phyloP scores from a whole-genome alignment of 2,113 vertebrate genomes.

The Cygnus buccinator region DNA sequence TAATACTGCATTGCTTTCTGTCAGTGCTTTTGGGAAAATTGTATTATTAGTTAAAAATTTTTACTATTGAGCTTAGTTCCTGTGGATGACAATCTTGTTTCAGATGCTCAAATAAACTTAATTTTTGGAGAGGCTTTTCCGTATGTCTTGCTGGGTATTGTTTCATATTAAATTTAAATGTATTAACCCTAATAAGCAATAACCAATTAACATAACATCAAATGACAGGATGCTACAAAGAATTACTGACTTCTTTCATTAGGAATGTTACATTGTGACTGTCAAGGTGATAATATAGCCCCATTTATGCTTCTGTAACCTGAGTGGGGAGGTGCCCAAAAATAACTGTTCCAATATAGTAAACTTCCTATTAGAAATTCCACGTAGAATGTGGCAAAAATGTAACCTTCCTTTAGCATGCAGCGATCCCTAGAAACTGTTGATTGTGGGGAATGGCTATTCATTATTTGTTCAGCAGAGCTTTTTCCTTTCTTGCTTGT shows the following conservation, averaged over 20 bases:
- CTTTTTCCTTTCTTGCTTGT: not conserved
- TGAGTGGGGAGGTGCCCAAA: not conserved
- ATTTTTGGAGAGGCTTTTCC: not conserved
- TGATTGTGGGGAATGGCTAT: not conserved
- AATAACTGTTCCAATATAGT: not conserved
- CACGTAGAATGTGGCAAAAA: not conserved
- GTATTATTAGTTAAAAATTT: not conserved
- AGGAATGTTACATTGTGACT: not conserved
- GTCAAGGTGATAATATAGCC: not conserved
- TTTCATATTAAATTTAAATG: not conserved
- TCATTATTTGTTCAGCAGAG: not conserved
- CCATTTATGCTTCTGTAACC: not conserved
- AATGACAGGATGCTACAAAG: not conserved
- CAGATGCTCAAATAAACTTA: not conserved
- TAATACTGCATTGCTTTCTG: not conserved
- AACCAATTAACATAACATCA: not conserved
- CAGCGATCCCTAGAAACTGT: not conserved
- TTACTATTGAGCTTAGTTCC: not conserved
- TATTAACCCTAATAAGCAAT: not conserved
- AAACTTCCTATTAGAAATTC: not conserved
- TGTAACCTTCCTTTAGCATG: accelerated
- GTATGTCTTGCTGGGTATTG: not conserved
- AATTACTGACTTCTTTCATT: not conserved
- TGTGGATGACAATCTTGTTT: not conserved
- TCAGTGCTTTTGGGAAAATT: not conserved